Evolutionary conservation across 1,140 invertebrate species (phyloP).

Genomic region (Cheumatopsyche charites): DNA sequence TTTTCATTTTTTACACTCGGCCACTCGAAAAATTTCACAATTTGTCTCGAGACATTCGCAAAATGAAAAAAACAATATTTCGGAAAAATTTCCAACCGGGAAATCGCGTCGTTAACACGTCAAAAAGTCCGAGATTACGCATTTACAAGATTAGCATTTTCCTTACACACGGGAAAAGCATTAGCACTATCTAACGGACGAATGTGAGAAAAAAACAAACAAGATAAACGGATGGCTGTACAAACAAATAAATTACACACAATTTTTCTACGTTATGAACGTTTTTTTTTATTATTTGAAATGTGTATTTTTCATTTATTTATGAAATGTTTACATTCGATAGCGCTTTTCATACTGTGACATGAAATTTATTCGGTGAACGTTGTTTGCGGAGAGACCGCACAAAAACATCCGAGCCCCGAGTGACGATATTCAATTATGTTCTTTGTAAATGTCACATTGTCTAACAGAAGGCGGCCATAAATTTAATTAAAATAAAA

Average conservation of each 20-base stretch:
- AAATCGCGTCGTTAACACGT: neutral
- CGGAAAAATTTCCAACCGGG: neutral
- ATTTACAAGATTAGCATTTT: conserved; percentile 5
- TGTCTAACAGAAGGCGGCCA: neutral
- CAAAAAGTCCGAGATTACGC: neutral
- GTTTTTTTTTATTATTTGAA: neutral
- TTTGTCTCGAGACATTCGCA: neutral
- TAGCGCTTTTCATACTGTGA: neutral
- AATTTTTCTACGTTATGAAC: neutral
- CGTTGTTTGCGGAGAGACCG: neutral
- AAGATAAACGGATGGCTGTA: neutral
- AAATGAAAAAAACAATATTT: too few relatives aligned
- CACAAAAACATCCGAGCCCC: conserved; percentile 6
- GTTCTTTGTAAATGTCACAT: conserved; percentile 4
- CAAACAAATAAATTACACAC: conserved; percentile 15
- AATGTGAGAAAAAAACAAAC: neutral
- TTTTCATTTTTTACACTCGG: too few relatives aligned
- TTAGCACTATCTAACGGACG: conserved; percentile 10
- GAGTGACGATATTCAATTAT: conserved; percentile 19
- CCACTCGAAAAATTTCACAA: conserved; percentile 4
- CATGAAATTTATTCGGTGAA: neutral
- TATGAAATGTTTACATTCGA: conserved; percentile 16
- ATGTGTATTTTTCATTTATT: neutral
- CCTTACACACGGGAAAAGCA: conserved; percentile 5
- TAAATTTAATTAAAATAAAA: conserved; percentile 4